Evolutionary conservation across 2,113 vertebrate species (phyloP), one percentile per base, ranked within the genome.

Genomic region (Etheostoma spectabile): DNA sequence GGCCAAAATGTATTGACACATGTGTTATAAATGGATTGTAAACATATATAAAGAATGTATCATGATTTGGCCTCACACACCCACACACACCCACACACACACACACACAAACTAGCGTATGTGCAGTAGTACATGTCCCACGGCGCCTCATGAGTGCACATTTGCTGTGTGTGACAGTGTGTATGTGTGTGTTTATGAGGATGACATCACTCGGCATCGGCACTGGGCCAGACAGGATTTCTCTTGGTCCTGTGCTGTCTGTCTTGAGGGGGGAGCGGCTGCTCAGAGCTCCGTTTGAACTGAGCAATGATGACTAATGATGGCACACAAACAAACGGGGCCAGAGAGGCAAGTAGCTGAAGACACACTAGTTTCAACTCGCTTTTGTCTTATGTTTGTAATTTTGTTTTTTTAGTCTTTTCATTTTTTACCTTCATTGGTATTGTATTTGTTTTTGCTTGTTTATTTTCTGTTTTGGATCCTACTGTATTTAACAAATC

Each of bases 171-270:
- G 65, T 69, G 70, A 65, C 60, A 46, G 65, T 22, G 33, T 79
- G 57, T 48, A 65, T 63, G 63, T 42, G 70, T 59, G 72, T 84
- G 79, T 80, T 52, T 70, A 48, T 74, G 84, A 55, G 80, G 80
- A 85, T 93, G 91, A 92, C 84, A 84, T 92, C 86, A 93, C 77
- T 83, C 24, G 66, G 84, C 65, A 70, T 65, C 22, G 86, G 85
- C 89, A 87, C 76, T 45, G 76, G 79, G 88, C 82, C 88, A 87
- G 84, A 82, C 87, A 82, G 82, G 83, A 86, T 90, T 87, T 90
- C 86, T 89, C 86, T 86, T 71, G 83, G 68, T 83, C 48, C 79
- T 82, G 66, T 35, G 72, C 67, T 66, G 86, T 69, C 77, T 83
- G 67, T 84, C 75, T 86, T 77, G 52, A 7, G 49, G 70, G 5